Evolutionary conservation across 64 coral and sea anemone genomes (phyloP).

Genomic region (Dendrophyllia cribrosa): DNA sequence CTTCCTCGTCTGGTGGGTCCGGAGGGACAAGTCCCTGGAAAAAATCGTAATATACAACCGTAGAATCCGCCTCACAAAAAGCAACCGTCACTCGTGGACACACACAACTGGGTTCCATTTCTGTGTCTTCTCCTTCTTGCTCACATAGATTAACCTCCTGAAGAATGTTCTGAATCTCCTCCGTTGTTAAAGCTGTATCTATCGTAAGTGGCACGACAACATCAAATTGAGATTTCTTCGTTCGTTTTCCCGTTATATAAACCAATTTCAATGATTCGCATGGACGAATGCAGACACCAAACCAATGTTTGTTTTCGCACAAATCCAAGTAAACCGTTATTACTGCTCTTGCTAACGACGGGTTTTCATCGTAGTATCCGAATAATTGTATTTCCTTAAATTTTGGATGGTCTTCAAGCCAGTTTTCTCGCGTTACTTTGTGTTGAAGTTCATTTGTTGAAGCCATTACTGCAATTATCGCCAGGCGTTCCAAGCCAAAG

Average conservation of each 20-base stretch:
- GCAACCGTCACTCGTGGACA: slow-evolving; percentile 51
- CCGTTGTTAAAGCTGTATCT: slow-evolving; percentile 58
- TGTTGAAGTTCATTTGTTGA: neutral
- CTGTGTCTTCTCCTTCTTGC: slow-evolving; percentile 16
- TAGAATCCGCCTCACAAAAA: slow-evolving; percentile 80
- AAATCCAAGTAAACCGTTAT: slow-evolving; percentile 85
- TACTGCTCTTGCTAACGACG: slow-evolving; percentile 26
- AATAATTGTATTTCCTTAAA: slow-evolving; percentile 79
- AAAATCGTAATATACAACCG: slow-evolving; percentile 81
- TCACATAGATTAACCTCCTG: slow-evolving; percentile 60
- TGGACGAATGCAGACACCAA: slow-evolving; percentile 66
- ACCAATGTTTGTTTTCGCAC: slow-evolving; percentile 86
- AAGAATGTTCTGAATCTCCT: slow-evolving; percentile 63
- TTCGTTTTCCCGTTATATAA: slow-evolving; percentile 83
- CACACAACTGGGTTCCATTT: neutral
- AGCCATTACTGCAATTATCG: neutral
- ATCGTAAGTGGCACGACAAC: slow-evolving; percentile 69
- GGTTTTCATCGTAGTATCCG: slow-evolving; percentile 61
- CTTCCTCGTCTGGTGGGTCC: slow-evolving; percentile 69
- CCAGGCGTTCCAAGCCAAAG: slow-evolving; percentile 8
- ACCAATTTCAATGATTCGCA: slow-evolving; percentile 74
- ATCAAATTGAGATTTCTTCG: slow-evolving; percentile 75
- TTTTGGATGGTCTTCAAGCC: slow-evolving; percentile 87
- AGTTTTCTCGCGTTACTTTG: slow-evolving; percentile 66
- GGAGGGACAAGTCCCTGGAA: slow-evolving; percentile 73